phyloP scores from a whole-genome alignment of 2,113 vertebrate genomes.

The Petroica traversi region DNA sequence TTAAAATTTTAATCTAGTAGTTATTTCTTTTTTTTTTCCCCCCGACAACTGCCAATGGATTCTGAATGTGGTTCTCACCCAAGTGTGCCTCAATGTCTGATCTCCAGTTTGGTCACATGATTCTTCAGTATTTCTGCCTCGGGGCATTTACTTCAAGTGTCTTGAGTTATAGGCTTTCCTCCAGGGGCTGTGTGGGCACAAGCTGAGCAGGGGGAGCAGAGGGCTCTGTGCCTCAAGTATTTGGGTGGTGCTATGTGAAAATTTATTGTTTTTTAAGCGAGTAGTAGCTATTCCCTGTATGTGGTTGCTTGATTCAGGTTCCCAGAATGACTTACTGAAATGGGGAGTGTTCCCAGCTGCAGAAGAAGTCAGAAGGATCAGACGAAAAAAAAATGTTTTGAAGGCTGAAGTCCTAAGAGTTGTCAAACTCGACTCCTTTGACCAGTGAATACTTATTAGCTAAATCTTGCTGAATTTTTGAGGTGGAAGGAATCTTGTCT shows the following conservation, averaged over 20 bases:
- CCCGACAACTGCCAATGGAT: neutral
- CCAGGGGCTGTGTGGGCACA: neutral
- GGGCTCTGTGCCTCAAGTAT: neutral
- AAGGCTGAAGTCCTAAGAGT: neutral
- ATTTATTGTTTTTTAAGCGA: neutral
- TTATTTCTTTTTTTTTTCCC: neutral
- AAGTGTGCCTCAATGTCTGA: neutral
- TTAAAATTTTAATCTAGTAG: neutral
- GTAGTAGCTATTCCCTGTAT: neutral
- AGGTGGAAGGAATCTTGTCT: neutral
- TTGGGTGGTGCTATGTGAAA: neutral
- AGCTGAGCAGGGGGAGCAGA: neutral
- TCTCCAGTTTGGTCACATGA: neutral
- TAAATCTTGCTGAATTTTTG: neutral
- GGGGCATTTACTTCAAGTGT: neutral
- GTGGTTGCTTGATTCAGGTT: neutral
- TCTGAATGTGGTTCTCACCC: neutral
- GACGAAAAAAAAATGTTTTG: neutral
- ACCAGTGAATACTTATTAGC: neutral
- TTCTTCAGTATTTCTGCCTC: neutral
- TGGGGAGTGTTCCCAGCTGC: neutral
- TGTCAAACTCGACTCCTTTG: neutral
- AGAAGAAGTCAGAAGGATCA: neutral
- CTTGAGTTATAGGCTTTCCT: neutral
- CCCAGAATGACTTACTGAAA: neutral